Evolutionary conservation across 1,140 invertebrate genomes (phyloP), one percentile per base, ranked within the genome.

Genomic region (Aphelinus certus): DNA sequence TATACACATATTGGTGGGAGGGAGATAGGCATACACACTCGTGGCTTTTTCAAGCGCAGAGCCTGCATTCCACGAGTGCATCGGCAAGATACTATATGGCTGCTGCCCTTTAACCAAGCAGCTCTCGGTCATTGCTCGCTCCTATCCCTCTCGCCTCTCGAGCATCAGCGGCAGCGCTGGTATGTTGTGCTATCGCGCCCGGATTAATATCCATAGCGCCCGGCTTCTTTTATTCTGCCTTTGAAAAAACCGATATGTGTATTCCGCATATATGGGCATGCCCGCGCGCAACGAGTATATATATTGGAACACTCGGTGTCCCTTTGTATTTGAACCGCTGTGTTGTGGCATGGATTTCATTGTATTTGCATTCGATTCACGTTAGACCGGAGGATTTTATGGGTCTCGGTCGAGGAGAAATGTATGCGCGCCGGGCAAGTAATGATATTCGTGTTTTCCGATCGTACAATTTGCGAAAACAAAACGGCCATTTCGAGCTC

Each of bases 51-150:
- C 56, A 62, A 51, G 57, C 43, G 65, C 60, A 43, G 47, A 47
- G 58, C n/a, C 58, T 56, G 49, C 72, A 74, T 62, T 73, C 64
- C 71, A 67, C 45, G 55, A 47, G 60, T 55, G 26, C 48, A 61
- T 45, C 57, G 10, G 46, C 46, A 43, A 1, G 26, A 47, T 47
- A 43, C 26, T 64, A 2, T 26, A 4, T 10, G 9, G 0, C 53
- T 42, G n/a, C 49, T 73, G 46, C 62, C 55, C 63, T 73, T 73
- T 73, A 58, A 65, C 56, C 63, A 42, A 55, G 9, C 63, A 65
- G 46, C 26, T 48, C 58, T 62, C 69, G 69, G 71, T 72, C 71
- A 62, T 65, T 72, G 61, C 62, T n/a, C 26, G 26, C 26, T 26
- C 0, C 26, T 26, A 26, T 26, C 26, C 26, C 26, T 26, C 26